Percentiles rank a stretch among this genome's conserved stretches.
phyloP scores from a whole-genome alignment of 2,113 vertebrate genomes.

The Phalacrocorax brasilianus region DNA sequence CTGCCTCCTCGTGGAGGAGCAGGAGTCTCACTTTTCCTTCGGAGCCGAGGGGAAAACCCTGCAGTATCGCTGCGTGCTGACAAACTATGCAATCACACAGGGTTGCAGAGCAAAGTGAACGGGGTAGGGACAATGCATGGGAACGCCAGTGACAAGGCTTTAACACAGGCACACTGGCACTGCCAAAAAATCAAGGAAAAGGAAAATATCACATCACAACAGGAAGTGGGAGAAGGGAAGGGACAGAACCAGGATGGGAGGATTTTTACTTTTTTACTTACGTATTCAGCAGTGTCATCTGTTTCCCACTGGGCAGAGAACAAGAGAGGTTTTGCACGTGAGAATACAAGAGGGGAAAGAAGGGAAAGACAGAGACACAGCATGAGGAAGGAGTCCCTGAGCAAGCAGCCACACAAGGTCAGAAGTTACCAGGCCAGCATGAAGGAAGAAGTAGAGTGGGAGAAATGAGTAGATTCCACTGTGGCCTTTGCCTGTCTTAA shows the following conservation, averaged over 20 bases:
- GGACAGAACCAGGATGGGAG: background rate
- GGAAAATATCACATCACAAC: slow-evolving; percentile 38
- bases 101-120: background rate
- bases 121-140: background rate
- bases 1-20: background rate
- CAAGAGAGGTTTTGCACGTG: slow-evolving; percentile 73
- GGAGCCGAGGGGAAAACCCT: slow-evolving; percentile 10
- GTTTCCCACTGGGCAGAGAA: slow-evolving; percentile 94
- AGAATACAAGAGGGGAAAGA: slow-evolving; percentile 77
- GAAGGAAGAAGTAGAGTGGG: slow-evolving; percentile 40
- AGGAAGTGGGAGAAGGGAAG: background rate
- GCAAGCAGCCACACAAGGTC: slow-evolving; percentile 49
- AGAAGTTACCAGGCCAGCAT: slow-evolving; percentile 35
- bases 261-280: slow-evolving; percentile 77
- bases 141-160: background rate
- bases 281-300: slow-evolving; percentile 97
- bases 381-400: slow-evolving; percentile 68
- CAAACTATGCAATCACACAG: background rate
- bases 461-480: slow-evolving; percentile 26
- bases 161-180: background rate
- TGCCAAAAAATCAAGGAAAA: background rate
- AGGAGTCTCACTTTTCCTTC: background rate
- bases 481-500: slow-evolving; percentile 18
- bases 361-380: slow-evolving; percentile 75
- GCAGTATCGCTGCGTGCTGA: background rate